phyloP scores from a whole-genome alignment of 2,797 vertebrate genomes.

The Acipenser oxyrinchus region DNA sequence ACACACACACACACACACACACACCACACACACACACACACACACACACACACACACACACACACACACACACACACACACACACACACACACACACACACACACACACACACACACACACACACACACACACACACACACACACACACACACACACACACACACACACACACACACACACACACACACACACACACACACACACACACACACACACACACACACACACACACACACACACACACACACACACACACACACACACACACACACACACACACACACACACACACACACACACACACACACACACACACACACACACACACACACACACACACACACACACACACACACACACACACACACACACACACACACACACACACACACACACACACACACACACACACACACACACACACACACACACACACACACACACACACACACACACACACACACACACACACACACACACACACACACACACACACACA shows the following conservation, averaged over 20 bases:
- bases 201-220: constrained; percentile 10
- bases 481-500: neutral
- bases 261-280: neutral
- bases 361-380: neutral
- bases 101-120: constrained; percentile 13
- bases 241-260: neutral
- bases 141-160: too few species aligned
- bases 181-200: too few species aligned
- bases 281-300: neutral
- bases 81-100: too few species aligned
- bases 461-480: too few species aligned
- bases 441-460: constrained; percentile 1
- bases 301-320: neutral
- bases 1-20: neutral
- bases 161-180: too few species aligned
- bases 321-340: neutral
- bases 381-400: constrained; percentile 3
- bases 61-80: constrained; percentile 25
- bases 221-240: constrained; percentile 8
- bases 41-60: constrained; percentile 35
- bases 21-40: constrained; percentile 30
- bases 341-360: neutral
- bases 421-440: neutral
- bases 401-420: constrained; percentile 16
- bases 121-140: constrained; percentile 17